Conservation (phyloP, 2,797 vertebrate species). For the Labroides dimidiatus region DNA sequence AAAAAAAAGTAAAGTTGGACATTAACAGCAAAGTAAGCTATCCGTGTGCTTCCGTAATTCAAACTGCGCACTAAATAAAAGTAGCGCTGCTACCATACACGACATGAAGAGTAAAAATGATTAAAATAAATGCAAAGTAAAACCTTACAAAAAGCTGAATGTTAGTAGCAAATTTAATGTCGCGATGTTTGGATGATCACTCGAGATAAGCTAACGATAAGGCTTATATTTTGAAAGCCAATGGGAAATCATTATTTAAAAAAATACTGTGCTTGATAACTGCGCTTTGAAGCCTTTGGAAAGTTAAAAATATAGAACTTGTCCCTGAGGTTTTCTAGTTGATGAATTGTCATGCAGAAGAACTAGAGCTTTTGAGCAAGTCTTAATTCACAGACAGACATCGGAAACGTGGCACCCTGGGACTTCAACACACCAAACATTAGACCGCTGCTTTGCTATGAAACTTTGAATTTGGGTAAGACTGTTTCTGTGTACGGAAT, state of each 20-base stretch:
- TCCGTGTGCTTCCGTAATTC: not conserved
- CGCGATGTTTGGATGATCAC: not conserved
- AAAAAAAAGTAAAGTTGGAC: not conserved
- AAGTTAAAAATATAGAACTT: too few relatives aligned
- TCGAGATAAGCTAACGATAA: fast-evolving
- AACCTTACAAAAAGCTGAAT: fast-evolving
- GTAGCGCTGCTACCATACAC: fast-evolving
- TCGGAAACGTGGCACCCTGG: fast-evolving
- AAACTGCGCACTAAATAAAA: constrained; percentile 3
- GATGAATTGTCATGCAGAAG: not conserved
- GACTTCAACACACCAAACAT: not conserved
- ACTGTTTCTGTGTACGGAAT: not conserved
- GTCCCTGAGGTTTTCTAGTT: not conserved
- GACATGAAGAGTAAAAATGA: not conserved
- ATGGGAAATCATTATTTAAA: not conserved
- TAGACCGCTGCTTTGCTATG: not conserved
- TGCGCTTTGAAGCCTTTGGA: not conserved
- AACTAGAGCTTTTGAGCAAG: not conserved
- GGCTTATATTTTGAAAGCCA: constrained; percentile 24
- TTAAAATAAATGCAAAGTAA: not conserved
- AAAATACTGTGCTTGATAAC: not conserved
- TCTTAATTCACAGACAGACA: too few relatives aligned
- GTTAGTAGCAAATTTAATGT: not conserved
- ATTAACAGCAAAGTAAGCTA: too few relatives aligned
- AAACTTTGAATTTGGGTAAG: not conserved